Evolutionary conservation across 2,797 vertebrate species (phyloP).

Genomic region (Acanthurus leucopareius): DNA sequence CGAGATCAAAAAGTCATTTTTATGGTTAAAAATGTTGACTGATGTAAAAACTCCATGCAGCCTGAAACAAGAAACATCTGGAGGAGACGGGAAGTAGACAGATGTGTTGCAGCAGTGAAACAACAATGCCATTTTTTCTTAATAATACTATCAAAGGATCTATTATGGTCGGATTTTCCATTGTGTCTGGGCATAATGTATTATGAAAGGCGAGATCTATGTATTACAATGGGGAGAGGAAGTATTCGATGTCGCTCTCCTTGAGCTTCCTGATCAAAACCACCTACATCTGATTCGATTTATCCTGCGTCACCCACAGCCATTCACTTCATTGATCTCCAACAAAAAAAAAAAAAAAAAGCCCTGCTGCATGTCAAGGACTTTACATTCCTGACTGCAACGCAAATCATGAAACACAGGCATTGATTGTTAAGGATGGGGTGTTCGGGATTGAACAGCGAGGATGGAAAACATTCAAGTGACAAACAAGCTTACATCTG

Average conservation of each 20-base stretch:
- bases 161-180: slow-evolving; percentile 57
- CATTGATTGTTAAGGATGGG: slow-evolving; percentile 44
- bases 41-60: slow-evolving; percentile 50
- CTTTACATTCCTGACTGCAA: slow-evolving; percentile 33
- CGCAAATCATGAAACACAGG: slow-evolving; percentile 47
- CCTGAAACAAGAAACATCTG: slow-evolving; percentile 72
- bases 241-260: slow-evolving; percentile 65
- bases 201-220: slow-evolving; percentile 56
- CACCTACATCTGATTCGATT: slow-evolving; percentile 72
- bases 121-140: slow-evolving; percentile 49
- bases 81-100: slow-evolving; percentile 47
- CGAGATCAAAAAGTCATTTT: slow-evolving; percentile 46
- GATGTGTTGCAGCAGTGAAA: slow-evolving; percentile 61
- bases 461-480: slow-evolving; percentile 33
- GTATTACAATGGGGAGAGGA: slow-evolving; percentile 62
- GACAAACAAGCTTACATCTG: slow-evolving; percentile 38
- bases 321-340: slow-evolving; percentile 67
- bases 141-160: slow-evolving; percentile 67
- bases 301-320: slow-evolving; percentile 59
- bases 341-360: slow-evolving; percentile 10
- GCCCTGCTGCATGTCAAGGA: slow-evolving; percentile 40
- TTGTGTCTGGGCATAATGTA: slow-evolving; percentile 57
- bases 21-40: slow-evolving; percentile 54
- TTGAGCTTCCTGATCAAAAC: slow-evolving; percentile 69
- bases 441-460: slow-evolving; percentile 61